These are phyloP conservation scores for Strigamia crassipes DNA, from an alignment of 2,888 invertebrate genomes.

Conservation along the genomic window DNA sequence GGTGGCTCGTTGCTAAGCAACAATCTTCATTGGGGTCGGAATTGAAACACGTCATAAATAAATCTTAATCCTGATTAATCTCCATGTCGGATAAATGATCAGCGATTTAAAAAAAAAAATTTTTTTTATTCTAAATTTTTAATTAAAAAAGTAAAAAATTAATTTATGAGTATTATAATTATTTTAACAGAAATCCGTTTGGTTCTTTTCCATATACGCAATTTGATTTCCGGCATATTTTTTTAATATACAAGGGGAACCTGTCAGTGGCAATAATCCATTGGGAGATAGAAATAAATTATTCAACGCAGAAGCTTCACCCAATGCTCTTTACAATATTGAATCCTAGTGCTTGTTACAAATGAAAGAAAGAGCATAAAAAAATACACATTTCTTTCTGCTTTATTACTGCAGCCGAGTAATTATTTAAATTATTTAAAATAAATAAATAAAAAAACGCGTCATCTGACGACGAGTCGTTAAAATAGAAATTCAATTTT, in stretches of 20 bases:
- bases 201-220: constrained; percentile 11
- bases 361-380: not conserved
- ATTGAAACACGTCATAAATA: constrained; percentile 43
- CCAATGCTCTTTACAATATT: constrained; percentile 31
- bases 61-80: constrained; percentile 44
- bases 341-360: not conserved
- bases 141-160: too few relatives aligned
- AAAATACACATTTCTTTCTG: not conserved
- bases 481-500: constrained; percentile 9
- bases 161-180: not conserved
- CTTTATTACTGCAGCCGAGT: too few relatives aligned
- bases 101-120: too few relatives aligned
- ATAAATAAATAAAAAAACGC: not conserved
- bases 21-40: constrained; percentile 39
- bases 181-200: not conserved
- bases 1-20: constrained; percentile 39
- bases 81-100: not conserved
- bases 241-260: constrained; percentile 32
- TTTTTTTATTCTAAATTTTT: not conserved
- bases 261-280: constrained; percentile 40
- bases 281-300: constrained; percentile 35
- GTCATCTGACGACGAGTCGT: not conserved
- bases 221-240: constrained; percentile 33
- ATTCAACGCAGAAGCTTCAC: constrained; percentile 33
- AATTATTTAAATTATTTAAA: too few relatives aligned